A percentile compares a stretch with the other conserved stretches of the same genome.
phyloP scores from a whole-genome alignment of 1,140 invertebrate species.

The Hyphantria cunea region DNA sequence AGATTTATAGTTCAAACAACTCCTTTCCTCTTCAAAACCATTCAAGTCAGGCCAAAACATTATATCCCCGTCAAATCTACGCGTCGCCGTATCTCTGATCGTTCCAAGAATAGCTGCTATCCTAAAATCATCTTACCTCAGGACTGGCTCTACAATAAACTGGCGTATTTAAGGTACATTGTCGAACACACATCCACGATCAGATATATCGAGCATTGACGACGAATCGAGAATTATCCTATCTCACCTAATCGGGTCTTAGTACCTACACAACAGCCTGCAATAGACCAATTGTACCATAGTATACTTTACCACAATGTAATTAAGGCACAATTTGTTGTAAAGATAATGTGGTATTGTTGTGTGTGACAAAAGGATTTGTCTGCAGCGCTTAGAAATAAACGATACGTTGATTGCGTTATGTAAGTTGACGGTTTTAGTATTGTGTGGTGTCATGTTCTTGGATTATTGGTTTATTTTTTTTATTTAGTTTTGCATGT shows the following conservation, averaged over 20 bases:
- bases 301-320: conserved; percentile 19
- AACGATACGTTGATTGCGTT: conserved; percentile 69
- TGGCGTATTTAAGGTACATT: conserved; percentile 56
- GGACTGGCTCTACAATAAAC: conserved; percentile 47
- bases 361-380: conserved; percentile 67
- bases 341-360: conserved; percentile 30
- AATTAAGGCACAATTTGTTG: conserved; percentile 7
- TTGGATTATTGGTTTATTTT: conserved; percentile 33
- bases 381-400: conserved; percentile 65
- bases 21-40: too few relatives aligned
- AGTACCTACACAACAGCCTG: conserved; percentile 32
- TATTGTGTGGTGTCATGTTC: conserved; percentile 51
- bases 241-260: conserved; percentile 69
- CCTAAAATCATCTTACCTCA: conserved; percentile 39
- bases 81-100: conserved; percentile 20
- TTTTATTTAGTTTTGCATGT: conserved; percentile 29
- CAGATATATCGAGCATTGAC: conserved; percentile 58
- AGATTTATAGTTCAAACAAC: too few relatives aligned
- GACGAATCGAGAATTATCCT: conserved; percentile 60
- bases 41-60: too few relatives aligned
- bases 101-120: conserved; percentile 38
- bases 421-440: conserved; percentile 58
- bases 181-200: conserved; percentile 43
- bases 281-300: neutral
- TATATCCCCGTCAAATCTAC: conserved; percentile 14